phyloP scores from a whole-genome alignment of 2,797 vertebrate species.

The Chelonia mydas region DNA sequence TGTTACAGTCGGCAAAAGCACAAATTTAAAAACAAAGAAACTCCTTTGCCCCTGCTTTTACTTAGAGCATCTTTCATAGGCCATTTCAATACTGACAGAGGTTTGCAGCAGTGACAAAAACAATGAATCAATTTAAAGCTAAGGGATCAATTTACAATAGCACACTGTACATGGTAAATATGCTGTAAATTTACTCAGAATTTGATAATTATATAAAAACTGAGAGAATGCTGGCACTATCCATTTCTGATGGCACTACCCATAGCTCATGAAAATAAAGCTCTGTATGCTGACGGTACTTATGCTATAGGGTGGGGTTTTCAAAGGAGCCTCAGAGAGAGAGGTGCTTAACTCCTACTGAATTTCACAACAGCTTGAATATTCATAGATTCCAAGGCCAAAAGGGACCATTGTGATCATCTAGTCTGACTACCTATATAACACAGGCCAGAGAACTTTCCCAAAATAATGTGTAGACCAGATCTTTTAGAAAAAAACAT shows the following conservation, averaged over 20 bases:
- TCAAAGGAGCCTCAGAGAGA: neutral
- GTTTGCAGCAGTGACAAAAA: neutral
- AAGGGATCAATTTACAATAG: neutral
- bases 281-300: neutral
- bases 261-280: neutral
- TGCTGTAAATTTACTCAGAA: neutral
- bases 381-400: neutral
- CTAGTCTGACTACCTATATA: neutral
- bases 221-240: neutral
- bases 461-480: neutral
- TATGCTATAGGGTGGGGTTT: neutral
- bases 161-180: neutral
- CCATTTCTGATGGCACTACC: neutral
- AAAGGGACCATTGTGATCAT: neutral
- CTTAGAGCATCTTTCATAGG: neutral
- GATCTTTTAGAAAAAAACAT: neutral
- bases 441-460: neutral
- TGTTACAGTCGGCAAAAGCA: neutral
- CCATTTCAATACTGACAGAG: neutral
- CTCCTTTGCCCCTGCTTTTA: neutral
- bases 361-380: neutral
- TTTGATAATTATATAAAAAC: neutral
- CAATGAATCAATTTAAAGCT: neutral
- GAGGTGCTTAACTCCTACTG: neutral
- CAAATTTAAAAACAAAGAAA: neutral